phyloP scores from a whole-genome alignment of 2,113 vertebrate genomes.

The Dipodomys merriami region DNA sequence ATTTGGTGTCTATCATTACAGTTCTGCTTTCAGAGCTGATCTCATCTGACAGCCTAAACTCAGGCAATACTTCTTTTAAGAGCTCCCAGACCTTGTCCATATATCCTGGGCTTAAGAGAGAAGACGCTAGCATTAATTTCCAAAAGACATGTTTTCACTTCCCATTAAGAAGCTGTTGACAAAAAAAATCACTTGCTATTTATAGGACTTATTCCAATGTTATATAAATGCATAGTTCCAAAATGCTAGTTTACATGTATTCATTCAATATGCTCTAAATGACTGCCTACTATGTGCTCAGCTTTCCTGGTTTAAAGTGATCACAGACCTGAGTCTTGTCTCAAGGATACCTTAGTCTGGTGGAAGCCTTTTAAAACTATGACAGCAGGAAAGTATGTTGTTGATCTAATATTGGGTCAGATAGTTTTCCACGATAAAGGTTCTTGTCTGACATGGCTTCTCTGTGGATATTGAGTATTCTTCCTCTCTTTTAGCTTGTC shows the following conservation, averaged over 20 bases:
- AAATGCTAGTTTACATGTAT: neutral
- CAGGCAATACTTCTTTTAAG: slow-evolving; percentile 88
- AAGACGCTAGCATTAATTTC: slow-evolving; percentile 41
- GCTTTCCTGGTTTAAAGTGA: neutral
- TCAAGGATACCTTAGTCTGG: neutral
- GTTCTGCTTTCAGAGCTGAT: slow-evolving; percentile 75
- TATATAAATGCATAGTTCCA: neutral
- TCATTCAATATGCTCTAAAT: neutral
- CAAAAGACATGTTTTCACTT: neutral
- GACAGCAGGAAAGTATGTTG: neutral
- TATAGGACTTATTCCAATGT: neutral
- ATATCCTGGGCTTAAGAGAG: slow-evolving; percentile 84
- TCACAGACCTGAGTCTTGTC: neutral
- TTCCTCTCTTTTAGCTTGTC: neutral
- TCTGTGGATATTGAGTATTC: neutral
- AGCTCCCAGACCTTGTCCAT: slow-evolving; percentile 89
- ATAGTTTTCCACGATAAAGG: neutral
- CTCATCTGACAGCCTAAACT: slow-evolving; percentile 86
- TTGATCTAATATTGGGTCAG: no score
- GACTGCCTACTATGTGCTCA: neutral
- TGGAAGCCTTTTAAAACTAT: neutral
- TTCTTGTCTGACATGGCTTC: neutral
- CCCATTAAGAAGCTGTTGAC: neutral
- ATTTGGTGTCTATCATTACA: slow-evolving; percentile 64
- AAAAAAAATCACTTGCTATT: neutral